phyloP scores from a whole-genome alignment of 2,113 vertebrate genomes.

The Sminthopsis crassicaudata region DNA sequence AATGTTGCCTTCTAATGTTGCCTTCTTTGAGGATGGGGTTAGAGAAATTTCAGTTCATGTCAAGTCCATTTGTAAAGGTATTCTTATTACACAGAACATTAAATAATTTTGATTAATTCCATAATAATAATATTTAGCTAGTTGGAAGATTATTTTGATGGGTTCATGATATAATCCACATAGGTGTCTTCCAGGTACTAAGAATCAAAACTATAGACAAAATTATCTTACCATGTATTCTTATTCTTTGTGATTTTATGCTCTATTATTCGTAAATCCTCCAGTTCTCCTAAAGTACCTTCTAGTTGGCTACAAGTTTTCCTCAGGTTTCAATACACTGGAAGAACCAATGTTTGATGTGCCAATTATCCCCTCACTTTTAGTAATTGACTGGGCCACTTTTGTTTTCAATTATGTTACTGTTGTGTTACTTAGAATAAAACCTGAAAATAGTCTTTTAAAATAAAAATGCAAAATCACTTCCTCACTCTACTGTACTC shows the following conservation, averaged over 20 bases:
- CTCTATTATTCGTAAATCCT: not conserved
- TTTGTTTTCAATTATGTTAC: not conserved
- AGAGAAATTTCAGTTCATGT: not conserved
- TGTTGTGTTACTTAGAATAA: not conserved
- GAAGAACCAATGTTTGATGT: not conserved
- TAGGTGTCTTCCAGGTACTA: not conserved
- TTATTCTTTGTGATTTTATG: not conserved
- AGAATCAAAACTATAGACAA: not conserved
- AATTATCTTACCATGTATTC: not conserved
- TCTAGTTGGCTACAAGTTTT: not conserved
- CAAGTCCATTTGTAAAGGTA: not conserved
- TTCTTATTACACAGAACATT: conserved; percentile 18
- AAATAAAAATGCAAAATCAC: not conserved
- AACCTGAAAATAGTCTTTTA: not conserved
- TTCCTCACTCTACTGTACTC: not conserved
- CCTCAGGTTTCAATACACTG: not conserved
- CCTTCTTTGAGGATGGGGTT: conserved; percentile 6
- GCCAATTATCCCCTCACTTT: not conserved
- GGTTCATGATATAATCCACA: not conserved
- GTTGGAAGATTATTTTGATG: not conserved
- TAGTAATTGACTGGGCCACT: not conserved
- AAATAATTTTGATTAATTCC: not conserved
- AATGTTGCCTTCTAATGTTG: not conserved
- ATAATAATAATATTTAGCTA: not conserved
- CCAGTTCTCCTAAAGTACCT: not conserved